A percentile compares a stretch with the other conserved stretches of the same genome.
phyloP scores from a whole-genome alignment of 2,113 vertebrate genomes.

The Pseudorectes ferrugineus region DNA sequence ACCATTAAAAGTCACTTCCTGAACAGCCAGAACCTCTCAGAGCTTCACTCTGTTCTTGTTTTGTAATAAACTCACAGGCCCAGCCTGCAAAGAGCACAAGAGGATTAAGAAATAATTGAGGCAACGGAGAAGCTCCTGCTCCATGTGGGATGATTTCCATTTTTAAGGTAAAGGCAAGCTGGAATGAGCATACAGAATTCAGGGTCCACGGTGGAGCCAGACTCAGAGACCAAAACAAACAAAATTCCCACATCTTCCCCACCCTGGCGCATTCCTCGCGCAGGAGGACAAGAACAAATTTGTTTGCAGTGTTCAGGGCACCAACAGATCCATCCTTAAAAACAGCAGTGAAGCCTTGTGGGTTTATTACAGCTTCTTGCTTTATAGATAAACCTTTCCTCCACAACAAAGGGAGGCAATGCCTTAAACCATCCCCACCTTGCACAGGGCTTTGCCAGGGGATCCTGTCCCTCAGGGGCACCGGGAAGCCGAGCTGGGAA shows the following conservation, averaged over 20 bases:
- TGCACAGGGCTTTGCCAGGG: neutral
- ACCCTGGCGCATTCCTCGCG: neutral
- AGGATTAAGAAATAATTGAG: neutral
- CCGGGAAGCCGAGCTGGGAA: neutral
- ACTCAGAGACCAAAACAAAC: neutral
- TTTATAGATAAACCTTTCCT: neutral
- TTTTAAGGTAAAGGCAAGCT: neutral
- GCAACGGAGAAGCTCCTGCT: neutral
- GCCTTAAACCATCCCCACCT: neutral
- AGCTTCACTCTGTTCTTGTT: neutral
- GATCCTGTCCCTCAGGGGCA: neutral
- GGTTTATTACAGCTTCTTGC: neutral
- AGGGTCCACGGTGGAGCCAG: neutral
- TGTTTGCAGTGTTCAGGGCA: neutral
- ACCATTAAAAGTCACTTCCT: neutral
- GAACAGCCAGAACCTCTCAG: neutral
- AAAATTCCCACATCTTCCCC: neutral
- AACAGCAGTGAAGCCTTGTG: accelerated
- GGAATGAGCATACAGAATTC: neutral
- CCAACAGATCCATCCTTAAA: neutral
- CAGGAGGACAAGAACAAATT: neutral
- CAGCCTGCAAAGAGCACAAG: neutral
- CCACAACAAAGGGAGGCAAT: neutral
- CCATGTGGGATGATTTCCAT: neutral
- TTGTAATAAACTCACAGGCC: neutral